A percentile compares a stretch with the other conserved stretches of the same genome.
phyloP scores from a whole-genome alignment of 2,113 vertebrate species.

The Sinocyclocheilus rhinocerous region DNA sequence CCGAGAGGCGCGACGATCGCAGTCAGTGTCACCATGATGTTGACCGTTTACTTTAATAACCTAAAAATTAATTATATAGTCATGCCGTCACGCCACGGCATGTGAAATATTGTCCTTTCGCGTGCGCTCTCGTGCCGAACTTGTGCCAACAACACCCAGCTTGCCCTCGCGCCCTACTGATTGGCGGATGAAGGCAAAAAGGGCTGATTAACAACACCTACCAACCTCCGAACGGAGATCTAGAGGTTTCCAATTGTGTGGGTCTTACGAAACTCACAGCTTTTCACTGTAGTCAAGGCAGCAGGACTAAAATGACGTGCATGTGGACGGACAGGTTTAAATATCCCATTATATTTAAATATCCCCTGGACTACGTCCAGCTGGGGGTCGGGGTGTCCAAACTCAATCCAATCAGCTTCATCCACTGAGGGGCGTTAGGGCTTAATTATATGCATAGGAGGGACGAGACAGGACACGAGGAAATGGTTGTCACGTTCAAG shows the following conservation, averaged over 20 bases:
- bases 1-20: slow-evolving; percentile 65
- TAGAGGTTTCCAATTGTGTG: slow-evolving; percentile 11
- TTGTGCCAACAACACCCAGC: slow-evolving; percentile 12
- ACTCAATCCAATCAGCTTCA: slow-evolving; percentile 65
- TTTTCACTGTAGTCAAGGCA: neutral
- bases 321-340: slow-evolving; percentile 4
- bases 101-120: neutral
- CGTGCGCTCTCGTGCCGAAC: neutral
- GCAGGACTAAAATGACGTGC: no score
- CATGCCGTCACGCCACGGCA: neutral
- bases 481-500: neutral
- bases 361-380: neutral
- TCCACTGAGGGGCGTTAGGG: slow-evolving; percentile 61
- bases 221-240: neutral
- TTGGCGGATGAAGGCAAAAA: slow-evolving; percentile 2
- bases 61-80: neutral
- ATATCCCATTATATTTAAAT: slow-evolving; percentile 40
- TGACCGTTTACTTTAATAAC: no score
- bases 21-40: slow-evolving; percentile 67
- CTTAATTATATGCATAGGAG: slow-evolving; percentile 16
- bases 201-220: neutral
- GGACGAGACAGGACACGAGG: neutral
- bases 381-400: slow-evolving; percentile 5
- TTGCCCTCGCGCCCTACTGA: neutral
- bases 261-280: neutral